Evolutionary conservation across 1,140 invertebrate species (phyloP).

Genomic region (Drosophila baimaii): DNA sequence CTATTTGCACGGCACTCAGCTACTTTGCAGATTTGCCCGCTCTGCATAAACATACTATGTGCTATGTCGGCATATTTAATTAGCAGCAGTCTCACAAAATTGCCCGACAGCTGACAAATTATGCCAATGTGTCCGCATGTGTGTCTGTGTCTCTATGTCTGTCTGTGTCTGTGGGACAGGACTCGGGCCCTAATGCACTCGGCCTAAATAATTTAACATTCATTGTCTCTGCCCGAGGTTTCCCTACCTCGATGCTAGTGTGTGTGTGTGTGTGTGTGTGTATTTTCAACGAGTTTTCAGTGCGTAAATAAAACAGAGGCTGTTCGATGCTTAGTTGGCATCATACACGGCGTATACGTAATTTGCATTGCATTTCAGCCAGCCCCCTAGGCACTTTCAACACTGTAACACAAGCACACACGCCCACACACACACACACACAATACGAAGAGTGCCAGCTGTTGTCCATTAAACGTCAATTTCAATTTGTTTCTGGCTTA

Average conservation of each 20-base stretch:
- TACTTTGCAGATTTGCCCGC: constrained; percentile 46
- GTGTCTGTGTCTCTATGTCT: constrained; percentile 7
- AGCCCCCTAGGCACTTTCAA: constrained; percentile 52
- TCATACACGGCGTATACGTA: constrained; percentile 67
- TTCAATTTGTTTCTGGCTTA: constrained; percentile 55
- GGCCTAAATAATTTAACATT: constrained; percentile 70
- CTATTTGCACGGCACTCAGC: constrained; percentile 58
- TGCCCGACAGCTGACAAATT: constrained; percentile 69
- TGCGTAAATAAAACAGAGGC: constrained; percentile 67
- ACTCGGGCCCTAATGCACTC: constrained; percentile 70
- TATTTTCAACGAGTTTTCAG: constrained; percentile 69
- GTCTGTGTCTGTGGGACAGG: constrained; percentile 27
- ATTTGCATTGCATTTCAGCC: constrained; percentile 60
- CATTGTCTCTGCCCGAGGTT: constrained; percentile 51
- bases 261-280: constrained; percentile 1
- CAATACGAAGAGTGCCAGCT: constrained; percentile 38
- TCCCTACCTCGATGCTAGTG: background rate
- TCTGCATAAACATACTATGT: constrained; percentile 27
- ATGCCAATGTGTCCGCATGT: constrained; percentile 36
- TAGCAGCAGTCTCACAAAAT: constrained; percentile 64
- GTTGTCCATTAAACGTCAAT: constrained; percentile 66
- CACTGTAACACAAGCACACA: constrained; percentile 15
- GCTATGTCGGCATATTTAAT: constrained; percentile 57
- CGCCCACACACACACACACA: background rate
- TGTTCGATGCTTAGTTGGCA: constrained; percentile 39